A percentile compares a stretch with the other conserved stretches of the same genome.
These are phyloP conservation scores for Creontiades dilutus DNA, from an alignment of 2,888 invertebrate genomes.

Conservation along the genomic window DNA sequence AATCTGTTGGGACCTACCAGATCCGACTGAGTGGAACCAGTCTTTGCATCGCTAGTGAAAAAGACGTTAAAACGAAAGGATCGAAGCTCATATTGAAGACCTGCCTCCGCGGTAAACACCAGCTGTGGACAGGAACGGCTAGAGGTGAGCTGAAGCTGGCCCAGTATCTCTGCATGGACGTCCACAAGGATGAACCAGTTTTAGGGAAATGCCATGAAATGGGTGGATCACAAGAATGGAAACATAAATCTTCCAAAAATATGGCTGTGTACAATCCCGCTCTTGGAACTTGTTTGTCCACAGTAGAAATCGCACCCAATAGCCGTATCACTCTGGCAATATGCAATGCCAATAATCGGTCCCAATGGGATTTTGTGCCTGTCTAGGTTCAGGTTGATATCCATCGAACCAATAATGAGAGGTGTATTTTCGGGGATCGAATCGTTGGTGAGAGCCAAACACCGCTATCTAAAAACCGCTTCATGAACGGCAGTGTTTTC, in stretches of 20 bases:
- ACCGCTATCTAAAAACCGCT: too few relatives aligned
- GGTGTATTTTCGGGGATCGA: too few relatives aligned
- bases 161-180: constrained; percentile 91
- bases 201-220: constrained; percentile 96
- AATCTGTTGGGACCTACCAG: constrained; percentile 79
- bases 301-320: constrained; percentile 79
- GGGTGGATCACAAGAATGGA: constrained; percentile 95
- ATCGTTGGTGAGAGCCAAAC: too few relatives aligned
- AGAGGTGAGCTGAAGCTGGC: constrained; percentile 90
- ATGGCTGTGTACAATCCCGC: constrained; percentile 91
- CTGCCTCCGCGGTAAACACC: constrained; percentile 86
- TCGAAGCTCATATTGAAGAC: constrained; percentile 85
- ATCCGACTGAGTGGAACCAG: constrained; percentile 86
- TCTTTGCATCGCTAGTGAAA: constrained; percentile 89
- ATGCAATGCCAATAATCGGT: constrained; percentile 80
- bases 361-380: constrained; percentile 76
- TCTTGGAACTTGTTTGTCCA: constrained; percentile 90
- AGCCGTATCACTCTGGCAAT: constrained; percentile 82
- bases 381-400: background rate
- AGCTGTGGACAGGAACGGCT: constrained; percentile 92
- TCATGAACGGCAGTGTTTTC: too few relatives aligned
- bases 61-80: constrained; percentile 88
- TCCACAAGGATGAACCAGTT: constrained; percentile 83
- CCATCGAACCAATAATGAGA: too few relatives aligned
- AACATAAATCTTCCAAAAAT: constrained; percentile 79